phyloP scores from a whole-genome alignment of 2,797 vertebrate species.

The Gastrophryne carolinensis region DNA sequence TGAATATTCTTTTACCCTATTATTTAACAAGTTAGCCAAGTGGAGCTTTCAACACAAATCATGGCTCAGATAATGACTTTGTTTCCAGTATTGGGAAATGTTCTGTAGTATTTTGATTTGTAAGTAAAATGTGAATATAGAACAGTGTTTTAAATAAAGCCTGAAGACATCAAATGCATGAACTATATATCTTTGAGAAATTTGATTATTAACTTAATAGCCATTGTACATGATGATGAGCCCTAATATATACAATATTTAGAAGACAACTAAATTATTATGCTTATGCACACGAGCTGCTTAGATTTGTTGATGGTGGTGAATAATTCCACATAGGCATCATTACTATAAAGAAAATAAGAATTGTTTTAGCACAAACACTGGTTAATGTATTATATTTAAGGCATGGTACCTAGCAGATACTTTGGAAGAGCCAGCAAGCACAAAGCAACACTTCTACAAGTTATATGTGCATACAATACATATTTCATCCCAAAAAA shows the following conservation, averaged over 20 bases:
- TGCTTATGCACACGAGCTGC: neutral
- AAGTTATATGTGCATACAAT: conserved; percentile 66
- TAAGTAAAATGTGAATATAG: too few relatives aligned
- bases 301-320: neutral
- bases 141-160: too few relatives aligned
- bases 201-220: neutral
- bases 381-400: neutral
- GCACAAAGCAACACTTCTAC: conserved; percentile 56
- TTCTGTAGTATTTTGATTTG: too few relatives aligned
- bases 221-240: too few relatives aligned
- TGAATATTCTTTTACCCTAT: too few relatives aligned
- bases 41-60: too few relatives aligned
- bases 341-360: neutral
- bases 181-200: too few relatives aligned
- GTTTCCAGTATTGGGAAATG: too few relatives aligned
- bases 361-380: neutral
- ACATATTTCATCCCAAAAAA: conserved; percentile 61
- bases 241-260: neutral
- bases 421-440: conserved; percentile 63
- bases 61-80: too few relatives aligned
- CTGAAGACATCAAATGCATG: too few relatives aligned
- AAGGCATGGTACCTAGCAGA: neutral
- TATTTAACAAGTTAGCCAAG: too few relatives aligned
- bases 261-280: neutral
- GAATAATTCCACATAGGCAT: neutral